Percentiles rank a stretch among this genome's conserved stretches.
Conservation (phyloP, 2,888 invertebrate species). For the Eristalis intricaria region DNA sequence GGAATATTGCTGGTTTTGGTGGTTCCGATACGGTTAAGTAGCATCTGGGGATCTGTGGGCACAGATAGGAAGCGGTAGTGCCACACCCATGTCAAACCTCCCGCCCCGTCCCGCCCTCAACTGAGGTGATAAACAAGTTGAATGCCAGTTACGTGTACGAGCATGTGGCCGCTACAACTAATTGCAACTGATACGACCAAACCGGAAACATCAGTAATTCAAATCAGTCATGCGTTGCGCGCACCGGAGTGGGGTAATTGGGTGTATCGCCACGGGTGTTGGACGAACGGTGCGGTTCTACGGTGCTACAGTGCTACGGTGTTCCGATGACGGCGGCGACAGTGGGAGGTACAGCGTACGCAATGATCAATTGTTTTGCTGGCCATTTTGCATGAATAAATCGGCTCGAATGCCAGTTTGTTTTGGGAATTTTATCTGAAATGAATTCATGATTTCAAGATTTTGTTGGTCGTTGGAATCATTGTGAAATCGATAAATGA, state of each 20-base stretch:
- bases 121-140: constrained; percentile 51
- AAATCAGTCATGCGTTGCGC: constrained; percentile 72
- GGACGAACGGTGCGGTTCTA: background rate
- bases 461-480: too few species aligned
- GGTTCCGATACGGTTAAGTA: constrained; percentile 55
- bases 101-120: background rate
- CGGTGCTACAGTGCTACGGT: background rate
- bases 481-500: too few species aligned
- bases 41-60: constrained; percentile 42
- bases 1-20: constrained; percentile 34
- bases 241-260: constrained; percentile 68
- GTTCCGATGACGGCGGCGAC: background rate
- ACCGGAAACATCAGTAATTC: constrained; percentile 73
- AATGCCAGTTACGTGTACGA: constrained; percentile 11
- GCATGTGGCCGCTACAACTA: constrained; percentile 36
- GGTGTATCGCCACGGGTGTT: constrained; percentile 25
- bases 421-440: too few species aligned
- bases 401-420: background rate
- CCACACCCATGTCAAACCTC: constrained; percentile 53
- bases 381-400: background rate
- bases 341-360: background rate
- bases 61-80: constrained; percentile 5
- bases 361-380: background rate
- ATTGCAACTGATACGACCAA: constrained; percentile 69
- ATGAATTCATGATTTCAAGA: too few species aligned